Percentiles rank a stretch among this genome's conserved stretches.
phyloP scores from a whole-genome alignment of 2,888 invertebrate genomes.

The Drosophila engyochracea region DNA sequence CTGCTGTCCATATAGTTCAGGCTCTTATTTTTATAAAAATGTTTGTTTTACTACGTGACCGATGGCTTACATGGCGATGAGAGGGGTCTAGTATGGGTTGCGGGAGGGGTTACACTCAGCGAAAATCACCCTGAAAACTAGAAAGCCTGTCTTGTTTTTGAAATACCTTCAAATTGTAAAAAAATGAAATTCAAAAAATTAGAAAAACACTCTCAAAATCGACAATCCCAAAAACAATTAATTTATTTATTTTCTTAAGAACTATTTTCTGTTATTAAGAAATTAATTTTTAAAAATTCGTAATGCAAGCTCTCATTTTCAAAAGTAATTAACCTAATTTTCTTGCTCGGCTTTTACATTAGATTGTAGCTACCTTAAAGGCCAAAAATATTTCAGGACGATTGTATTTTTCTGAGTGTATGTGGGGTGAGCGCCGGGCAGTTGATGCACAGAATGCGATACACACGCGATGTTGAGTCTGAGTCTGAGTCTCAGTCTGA shows the following conservation, averaged over 20 bases:
- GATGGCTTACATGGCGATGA: conserved; percentile 49
- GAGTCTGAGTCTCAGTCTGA: neutral
- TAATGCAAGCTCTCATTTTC: neutral
- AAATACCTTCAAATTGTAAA: neutral
- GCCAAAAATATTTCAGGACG: neutral
- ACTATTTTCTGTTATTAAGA: neutral
- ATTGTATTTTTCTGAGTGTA: neutral
- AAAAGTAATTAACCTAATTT: neutral
- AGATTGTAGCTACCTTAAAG: no score
- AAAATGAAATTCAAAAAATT: neutral
- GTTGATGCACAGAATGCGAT: conserved; percentile 74
- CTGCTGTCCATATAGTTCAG: conserved; percentile 42
- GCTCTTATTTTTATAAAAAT: conserved; percentile 79
- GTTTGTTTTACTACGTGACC: conserved; percentile 85
- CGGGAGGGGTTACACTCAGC: neutral
- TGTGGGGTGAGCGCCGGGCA: conserved; percentile 49
- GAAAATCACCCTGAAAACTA: neutral
- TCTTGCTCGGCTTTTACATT: no score
- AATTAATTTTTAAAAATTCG: neutral
- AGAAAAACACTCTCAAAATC: neutral
- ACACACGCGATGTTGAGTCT: conserved; percentile 70
- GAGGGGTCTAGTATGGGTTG: neutral
- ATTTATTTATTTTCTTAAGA: no score
- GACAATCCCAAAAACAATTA: neutral
- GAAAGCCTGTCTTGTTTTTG: neutral